phyloP scores from a whole-genome alignment of 2,888 invertebrate genomes.

The Digitonthophagus gazella region DNA sequence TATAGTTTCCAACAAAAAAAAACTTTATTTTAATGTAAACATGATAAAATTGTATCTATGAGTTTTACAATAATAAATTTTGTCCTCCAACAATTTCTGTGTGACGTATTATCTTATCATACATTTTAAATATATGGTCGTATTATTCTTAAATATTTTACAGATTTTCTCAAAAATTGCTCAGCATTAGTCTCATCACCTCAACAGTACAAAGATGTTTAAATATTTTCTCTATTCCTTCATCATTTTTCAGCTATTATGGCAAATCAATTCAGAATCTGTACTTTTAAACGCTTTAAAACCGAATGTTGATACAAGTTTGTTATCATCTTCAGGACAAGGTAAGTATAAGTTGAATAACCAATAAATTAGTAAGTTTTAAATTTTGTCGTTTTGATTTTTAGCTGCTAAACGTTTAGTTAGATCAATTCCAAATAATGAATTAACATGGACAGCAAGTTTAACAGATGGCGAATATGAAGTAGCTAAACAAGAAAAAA shows the following conservation, averaged over 20 bases:
- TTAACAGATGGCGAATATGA: not conserved
- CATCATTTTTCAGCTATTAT: not conserved
- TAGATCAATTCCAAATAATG: not conserved
- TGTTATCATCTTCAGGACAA: not conserved
- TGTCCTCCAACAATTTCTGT: too few relatives aligned
- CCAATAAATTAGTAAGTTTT: too few relatives aligned
- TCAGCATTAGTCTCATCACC: not conserved
- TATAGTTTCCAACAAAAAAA: not conserved
- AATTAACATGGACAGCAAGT: not conserved
- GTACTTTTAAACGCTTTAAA: not conserved
- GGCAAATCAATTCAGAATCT: not conserved
- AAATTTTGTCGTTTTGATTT: too few relatives aligned
- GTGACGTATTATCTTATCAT: not conserved
- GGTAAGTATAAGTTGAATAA: not conserved
- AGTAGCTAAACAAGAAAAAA: not conserved
- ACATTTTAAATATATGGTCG: not conserved
- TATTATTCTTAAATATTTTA: not conserved
- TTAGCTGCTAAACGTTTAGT: not conserved
- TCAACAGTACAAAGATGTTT: not conserved
- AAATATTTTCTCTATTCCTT: not conserved
- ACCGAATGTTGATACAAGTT: not conserved
- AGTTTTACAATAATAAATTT: not conserved
- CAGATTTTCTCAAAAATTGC: not conserved
- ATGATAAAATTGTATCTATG: not conserved
- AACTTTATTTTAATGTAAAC: not conserved